Base-by-base conservation (phyloP, 2,113 vertebrate genomes). In the Alosa alosa region DNA sequence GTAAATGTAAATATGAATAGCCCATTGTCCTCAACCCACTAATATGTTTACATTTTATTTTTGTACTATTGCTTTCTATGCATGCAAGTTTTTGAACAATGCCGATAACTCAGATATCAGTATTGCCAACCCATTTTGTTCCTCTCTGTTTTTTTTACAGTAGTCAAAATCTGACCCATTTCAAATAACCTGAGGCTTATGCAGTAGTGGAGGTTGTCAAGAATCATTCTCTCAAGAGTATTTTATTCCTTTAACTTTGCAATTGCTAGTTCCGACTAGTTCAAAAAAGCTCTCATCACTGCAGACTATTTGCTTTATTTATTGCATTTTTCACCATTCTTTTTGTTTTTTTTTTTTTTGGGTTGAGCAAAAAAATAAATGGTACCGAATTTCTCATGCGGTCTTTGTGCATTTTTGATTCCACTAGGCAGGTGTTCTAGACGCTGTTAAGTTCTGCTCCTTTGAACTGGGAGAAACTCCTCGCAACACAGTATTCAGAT, bases 331-430 rank as follows among this genome's bases (percentile, higher is more conserved):
- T 75, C 72, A 78, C 72, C 15, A 15, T 15, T 41, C 25, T 78
- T 78, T 78, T 78, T 81, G 41, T 36, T 52, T 81, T 60, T 22
- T 84, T 72, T 83, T 83, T 55, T 41, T 57, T 60, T 60, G n/a
- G 11, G 72, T 4, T 15, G 64, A 36, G 72, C 18, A 20, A 64
- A 20, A 41, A 36, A 18, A 39, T 41, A 78, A 78, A 68, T 31
- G 18, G 72, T 78, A 31, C 72, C 8, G 31, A 36, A 75, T 75
- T 75, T 78, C 36, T 31, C 68, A 9, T 36, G 25, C 8, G 13
- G 11, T 39, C 72, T 78, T 39, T 39, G 72, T 41, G 72, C 72
- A 78, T 39, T 78, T 78, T 78, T 78, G 72, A 78, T 78, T 78
- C 13, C 31, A 18, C 10, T 13, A 78, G 72, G 31, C 72, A 78